Conservation (phyloP, 1,140 invertebrate species). For the Aphelenchoides besseyi region DNA sequence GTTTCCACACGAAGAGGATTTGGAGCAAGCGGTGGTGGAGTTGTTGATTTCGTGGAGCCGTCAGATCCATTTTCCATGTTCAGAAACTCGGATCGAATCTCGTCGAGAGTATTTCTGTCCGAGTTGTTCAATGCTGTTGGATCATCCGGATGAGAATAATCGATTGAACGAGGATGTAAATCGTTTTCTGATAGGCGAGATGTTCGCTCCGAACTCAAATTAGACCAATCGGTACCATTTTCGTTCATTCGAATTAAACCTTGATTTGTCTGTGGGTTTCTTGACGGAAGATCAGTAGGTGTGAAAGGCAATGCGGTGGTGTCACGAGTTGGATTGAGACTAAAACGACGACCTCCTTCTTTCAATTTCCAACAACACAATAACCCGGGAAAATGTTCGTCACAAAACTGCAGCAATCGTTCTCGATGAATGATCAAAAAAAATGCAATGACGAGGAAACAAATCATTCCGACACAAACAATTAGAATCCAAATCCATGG, state of each 20-base stretch:
- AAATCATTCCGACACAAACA: neutral
- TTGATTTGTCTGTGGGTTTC: neutral
- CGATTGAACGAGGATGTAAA: neutral
- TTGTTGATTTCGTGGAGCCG: neutral
- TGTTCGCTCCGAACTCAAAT: neutral
- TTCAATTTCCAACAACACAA: conserved; percentile 9
- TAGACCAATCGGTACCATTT: neutral
- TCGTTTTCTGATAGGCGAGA: neutral
- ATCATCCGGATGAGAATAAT: neutral
- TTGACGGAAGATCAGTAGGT: neutral
- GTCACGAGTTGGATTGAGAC: conserved; percentile 20
- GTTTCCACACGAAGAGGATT: conserved; percentile 14
- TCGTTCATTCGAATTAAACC: no score
- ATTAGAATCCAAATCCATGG: neutral
- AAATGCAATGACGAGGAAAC: neutral
- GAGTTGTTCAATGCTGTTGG: conserved; percentile 2
- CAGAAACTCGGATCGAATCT: neutral
- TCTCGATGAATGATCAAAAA: conserved; percentile 6
- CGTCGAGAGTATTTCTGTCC: neutral
- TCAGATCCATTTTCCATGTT: neutral
- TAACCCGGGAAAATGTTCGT: neutral
- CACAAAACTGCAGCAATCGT: neutral
- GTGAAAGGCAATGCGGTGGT: conserved; percentile 7
- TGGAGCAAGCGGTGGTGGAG: neutral
- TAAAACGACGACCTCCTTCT: conserved; percentile 13